Base-by-base conservation (phyloP, 2,888 invertebrate genomes). In the Rotaria magnacalcarata region DNA sequence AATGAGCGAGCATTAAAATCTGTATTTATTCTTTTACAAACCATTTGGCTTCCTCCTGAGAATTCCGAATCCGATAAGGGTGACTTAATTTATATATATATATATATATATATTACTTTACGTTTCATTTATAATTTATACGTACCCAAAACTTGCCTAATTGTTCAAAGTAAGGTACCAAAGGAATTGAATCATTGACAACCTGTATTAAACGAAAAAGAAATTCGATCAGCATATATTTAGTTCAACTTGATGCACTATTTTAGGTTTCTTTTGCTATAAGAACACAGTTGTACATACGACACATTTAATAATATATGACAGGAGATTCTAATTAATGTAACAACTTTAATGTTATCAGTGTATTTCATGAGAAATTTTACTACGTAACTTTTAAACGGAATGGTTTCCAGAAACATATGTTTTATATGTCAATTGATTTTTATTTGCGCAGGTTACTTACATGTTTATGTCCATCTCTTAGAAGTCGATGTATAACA, bases 381-480 rank as follows among this genome's bases (percentile, higher is more conserved):
- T 34, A 34, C 34, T 34, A 34, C 34, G 34, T 34, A 34, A 34
- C 34, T 34, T 34, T 34, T 34, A 34, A 34, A 34, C 34, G 34
- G 34, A 34, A 34, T 34, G 34, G 34, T 34, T 34, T 34, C 34
- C 34, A 34, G 34, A 34, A 34, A 34, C 34, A 34, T 34, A 34
- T 34, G 34, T 34, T 34, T 34, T 34, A 34, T 34, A 34, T 2
- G 34, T 2, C 34, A 34, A 34, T 34, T 34, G 34, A 34, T 34
- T 47, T 10, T 47, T 47, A 11, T 47, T 47, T 10, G 47, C 11
- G 0, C 11, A 10, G 16, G 21, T 50, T 54, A 88, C 89, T 89
- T 86, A 95, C 95, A 89, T 95, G 93, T 27, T 94, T 94, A 91
- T 98, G 97, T 0, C 97, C 98, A 92, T 99, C 98, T 27, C 97